Evolutionary conservation across 2,888 invertebrate genomes (phyloP).

Genomic region (Geophilus truncorum): DNA sequence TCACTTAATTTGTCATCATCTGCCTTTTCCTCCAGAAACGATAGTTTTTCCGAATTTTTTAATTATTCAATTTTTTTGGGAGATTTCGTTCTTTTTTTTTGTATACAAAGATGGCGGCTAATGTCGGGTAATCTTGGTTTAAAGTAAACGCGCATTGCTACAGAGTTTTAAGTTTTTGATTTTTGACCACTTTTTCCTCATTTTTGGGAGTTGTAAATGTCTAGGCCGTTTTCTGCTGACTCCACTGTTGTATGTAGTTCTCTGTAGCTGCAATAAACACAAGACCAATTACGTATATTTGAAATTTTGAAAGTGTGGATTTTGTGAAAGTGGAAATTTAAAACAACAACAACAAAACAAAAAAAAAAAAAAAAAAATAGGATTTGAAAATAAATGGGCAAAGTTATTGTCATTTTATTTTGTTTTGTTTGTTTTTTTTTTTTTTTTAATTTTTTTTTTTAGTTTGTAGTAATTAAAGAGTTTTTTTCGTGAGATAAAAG

Average conservation of each 20-base stretch:
- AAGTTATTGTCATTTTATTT: neutral
- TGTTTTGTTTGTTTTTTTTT: neutral
- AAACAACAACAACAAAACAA: too few relatives aligned
- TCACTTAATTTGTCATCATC: neutral
- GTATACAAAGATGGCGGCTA: neutral
- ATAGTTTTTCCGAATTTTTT: neutral
- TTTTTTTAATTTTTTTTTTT: neutral
- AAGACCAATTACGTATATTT: conserved; percentile 28
- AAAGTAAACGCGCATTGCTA: neutral
- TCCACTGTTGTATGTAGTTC: conserved; percentile 35
- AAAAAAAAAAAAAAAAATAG: neutral
- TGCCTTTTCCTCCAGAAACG: neutral
- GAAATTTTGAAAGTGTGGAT: neutral
- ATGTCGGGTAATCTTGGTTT: neutral
- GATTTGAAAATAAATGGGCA: neutral
- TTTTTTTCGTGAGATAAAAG: too few relatives aligned
- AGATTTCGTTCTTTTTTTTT: neutral
- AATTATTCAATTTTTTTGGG: neutral
- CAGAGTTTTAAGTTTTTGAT: neutral
- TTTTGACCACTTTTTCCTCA: neutral
- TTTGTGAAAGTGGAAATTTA: neutral
- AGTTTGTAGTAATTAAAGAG: too few relatives aligned
- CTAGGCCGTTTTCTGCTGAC: conserved; percentile 14
- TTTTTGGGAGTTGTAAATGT: conserved; percentile 28
- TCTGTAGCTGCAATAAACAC: conserved; percentile 35